phyloP scores from a whole-genome alignment of 1,140 invertebrate genomes.

The Penaeus vannamei region DNA sequence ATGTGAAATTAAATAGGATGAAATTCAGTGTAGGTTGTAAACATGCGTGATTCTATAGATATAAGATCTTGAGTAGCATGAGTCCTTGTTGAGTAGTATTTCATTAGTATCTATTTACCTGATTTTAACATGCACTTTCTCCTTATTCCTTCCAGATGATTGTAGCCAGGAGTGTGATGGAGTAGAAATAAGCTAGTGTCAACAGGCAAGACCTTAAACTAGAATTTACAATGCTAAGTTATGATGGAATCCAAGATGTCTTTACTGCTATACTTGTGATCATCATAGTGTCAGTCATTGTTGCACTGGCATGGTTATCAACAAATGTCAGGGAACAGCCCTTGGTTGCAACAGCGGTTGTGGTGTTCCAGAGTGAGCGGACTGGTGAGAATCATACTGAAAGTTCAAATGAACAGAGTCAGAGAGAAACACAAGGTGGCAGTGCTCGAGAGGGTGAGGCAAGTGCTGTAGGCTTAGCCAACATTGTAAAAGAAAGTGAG shows the following conservation, averaged over 20 bases:
- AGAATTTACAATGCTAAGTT: conserved; percentile 53
- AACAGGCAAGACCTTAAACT: too few species aligned
- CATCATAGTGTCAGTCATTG: conserved; percentile 38
- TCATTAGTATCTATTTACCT: too few species aligned
- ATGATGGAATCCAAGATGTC: conserved; percentile 51
- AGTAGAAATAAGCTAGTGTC: too few species aligned
- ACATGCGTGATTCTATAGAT: too few species aligned
- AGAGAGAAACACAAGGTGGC: conserved; percentile 26
- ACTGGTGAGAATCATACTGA: conserved; percentile 7
- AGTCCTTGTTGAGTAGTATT: too few species aligned
- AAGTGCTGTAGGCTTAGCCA: neutral
- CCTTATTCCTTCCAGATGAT: too few species aligned
- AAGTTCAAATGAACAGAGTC: neutral
- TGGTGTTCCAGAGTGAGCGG: conserved; percentile 46
- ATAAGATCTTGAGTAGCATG: too few species aligned
- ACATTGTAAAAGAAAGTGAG: conserved; percentile 37
- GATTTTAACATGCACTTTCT: too few species aligned
- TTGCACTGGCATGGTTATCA: conserved; percentile 56
- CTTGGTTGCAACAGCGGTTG: conserved; percentile 48
- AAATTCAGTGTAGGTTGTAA: too few species aligned
- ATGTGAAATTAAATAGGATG: too few species aligned
- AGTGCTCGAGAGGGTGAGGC: conserved; percentile 34
- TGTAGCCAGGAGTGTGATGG: too few species aligned
- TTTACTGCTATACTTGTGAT: conserved; percentile 44
- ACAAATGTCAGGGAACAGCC: conserved; percentile 57